phyloP scores from a whole-genome alignment of 2,113 vertebrate genomes.

The Cettia cetti region DNA sequence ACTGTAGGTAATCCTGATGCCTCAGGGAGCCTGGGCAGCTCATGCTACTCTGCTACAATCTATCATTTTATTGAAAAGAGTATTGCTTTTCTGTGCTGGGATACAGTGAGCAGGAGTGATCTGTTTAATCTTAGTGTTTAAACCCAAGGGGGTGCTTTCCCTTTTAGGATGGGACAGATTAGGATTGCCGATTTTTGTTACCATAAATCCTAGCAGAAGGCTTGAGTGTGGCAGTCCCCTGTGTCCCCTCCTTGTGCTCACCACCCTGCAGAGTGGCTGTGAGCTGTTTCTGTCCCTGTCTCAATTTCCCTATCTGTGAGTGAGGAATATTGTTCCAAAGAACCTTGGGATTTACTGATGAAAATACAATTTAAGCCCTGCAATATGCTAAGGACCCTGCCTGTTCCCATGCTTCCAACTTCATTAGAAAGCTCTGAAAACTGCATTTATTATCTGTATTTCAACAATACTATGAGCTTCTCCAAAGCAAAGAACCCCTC shows the following conservation, averaged over 20 bases:
- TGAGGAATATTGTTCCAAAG: not conserved
- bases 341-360: not conserved
- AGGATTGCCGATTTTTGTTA: not conserved
- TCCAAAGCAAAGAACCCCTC: not conserved
- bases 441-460: not conserved
- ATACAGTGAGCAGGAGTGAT: not conserved
- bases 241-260: not conserved
- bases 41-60: not conserved
- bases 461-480: accelerated
- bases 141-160: not conserved
- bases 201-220: not conserved
- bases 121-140: not conserved
- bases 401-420: not conserved
- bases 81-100: not conserved
- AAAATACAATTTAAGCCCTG: accelerated
- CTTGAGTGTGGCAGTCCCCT: not conserved
- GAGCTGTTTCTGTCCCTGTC: not conserved
- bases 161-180: not conserved
- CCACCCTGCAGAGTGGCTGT: not conserved
- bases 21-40: not conserved
- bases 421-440: not conserved
- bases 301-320: not conserved
- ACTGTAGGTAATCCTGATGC: not conserved
- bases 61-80: not conserved
- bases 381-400: not conserved